A percentile compares a stretch with the other conserved stretches of the same genome.
Evolutionary conservation across 2,113 vertebrate species (phyloP).

Genomic region (Alouatta palliata): DNA sequence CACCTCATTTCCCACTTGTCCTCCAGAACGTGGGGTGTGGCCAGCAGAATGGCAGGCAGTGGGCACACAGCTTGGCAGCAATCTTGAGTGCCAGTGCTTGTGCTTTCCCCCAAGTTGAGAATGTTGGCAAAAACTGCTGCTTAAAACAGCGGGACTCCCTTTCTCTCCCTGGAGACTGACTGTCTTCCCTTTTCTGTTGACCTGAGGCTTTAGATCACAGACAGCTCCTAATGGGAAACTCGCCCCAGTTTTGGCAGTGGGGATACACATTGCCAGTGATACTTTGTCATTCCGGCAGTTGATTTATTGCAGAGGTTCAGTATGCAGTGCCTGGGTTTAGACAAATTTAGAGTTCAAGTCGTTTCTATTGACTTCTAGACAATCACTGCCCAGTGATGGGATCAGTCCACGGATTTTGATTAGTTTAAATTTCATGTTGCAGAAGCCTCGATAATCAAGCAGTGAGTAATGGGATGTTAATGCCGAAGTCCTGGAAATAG

Average conservation of each 20-base stretch:
- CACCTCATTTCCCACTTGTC: background rate
- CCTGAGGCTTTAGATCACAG: constrained; percentile 37
- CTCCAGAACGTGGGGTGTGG: rapidly evolving
- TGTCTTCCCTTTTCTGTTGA: constrained; percentile 2
- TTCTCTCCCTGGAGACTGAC: constrained; percentile 40
- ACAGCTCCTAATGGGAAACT: constrained; percentile 48
- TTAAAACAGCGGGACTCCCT: background rate
- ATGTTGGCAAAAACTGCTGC: constrained; percentile 42
- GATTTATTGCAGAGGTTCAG: constrained; percentile 51
- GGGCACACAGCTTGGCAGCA: constrained; percentile 25
- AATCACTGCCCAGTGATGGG: background rate
- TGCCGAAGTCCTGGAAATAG: background rate
- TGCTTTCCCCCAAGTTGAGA: background rate
- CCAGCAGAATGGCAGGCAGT: background rate
- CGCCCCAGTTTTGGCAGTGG: constrained; percentile 51
- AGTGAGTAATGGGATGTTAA: background rate
- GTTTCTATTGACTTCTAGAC: constrained; percentile 44
- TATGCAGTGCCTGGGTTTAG: background rate
- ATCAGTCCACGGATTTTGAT: constrained; percentile 33
- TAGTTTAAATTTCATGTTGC: constrained; percentile 51
- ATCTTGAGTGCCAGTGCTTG: background rate
- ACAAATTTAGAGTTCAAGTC: constrained; percentile 43
- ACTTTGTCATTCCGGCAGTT: constrained; percentile 16
- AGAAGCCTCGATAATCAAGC: constrained; percentile 36
- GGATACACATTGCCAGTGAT: background rate